These are phyloP conservation scores for Trachelus troglodyta DNA, from an alignment of 2,888 invertebrate species.

Conservation along the genomic window DNA sequence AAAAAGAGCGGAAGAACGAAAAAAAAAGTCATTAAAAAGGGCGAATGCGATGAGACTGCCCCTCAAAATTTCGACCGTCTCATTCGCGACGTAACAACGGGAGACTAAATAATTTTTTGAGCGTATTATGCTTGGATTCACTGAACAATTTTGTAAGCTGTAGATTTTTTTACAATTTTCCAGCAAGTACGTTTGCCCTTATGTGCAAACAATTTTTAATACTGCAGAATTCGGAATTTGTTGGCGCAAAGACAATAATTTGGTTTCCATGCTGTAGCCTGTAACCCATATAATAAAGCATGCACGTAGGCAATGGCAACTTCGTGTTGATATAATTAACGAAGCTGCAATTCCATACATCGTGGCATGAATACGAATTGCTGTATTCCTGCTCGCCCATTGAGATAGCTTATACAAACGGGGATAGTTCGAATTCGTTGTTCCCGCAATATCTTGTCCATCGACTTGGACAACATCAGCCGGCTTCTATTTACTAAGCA, in stretches of 20 bases:
- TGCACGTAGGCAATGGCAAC: slow-evolving; percentile 41
- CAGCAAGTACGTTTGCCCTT: neutral
- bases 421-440: neutral
- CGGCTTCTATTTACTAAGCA: neutral
- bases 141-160: no score
- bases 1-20: neutral
- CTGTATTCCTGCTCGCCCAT: slow-evolving; percentile 12
- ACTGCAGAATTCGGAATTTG: neutral
- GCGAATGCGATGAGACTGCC: neutral
- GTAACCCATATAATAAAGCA: slow-evolving; percentile 36
- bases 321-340: slow-evolving; percentile 46
- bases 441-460: neutral
- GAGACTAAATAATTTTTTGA: neutral
- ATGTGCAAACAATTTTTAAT: neutral
- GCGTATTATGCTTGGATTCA: neutral
- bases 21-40: neutral
- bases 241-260: neutral
- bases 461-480: neutral
- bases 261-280: neutral
- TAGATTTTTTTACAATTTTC: neutral
- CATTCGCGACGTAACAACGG: neutral
- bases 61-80: neutral
- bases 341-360: slow-evolving; percentile 32
- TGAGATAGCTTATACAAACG: slow-evolving; percentile 10
- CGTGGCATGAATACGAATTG: slow-evolving; percentile 19